phyloP scores from a whole-genome alignment of 1,140 invertebrate species.

The Temnothorax nylanderi region DNA sequence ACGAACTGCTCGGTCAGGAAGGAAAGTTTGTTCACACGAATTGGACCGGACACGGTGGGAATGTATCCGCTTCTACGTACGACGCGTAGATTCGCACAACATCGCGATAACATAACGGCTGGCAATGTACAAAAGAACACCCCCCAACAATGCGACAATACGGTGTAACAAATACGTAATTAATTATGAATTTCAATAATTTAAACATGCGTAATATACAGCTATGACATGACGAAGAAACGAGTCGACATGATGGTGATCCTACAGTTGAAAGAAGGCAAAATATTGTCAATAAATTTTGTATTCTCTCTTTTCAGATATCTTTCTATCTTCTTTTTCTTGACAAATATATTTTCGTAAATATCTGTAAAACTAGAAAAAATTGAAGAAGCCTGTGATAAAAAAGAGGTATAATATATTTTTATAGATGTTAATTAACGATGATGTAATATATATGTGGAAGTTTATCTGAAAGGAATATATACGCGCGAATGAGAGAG shows the following conservation, averaged over 20 bases:
- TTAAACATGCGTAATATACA: background rate
- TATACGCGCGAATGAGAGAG: background rate
- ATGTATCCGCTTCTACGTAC: slow-evolving; percentile 98
- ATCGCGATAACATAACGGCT: background rate
- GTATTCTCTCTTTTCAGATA: background rate
- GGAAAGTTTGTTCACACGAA: slow-evolving; percentile 98
- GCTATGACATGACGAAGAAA: background rate
- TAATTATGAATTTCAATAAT: background rate
- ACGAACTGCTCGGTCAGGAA: slow-evolving; percentile 95
- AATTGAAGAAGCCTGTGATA: background rate
- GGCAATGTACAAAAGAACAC: slow-evolving; percentile 4
- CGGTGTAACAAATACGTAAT: slow-evolving; percentile 14
- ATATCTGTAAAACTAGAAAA: background rate
- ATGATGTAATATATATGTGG: background rate
- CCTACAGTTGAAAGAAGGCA: background rate
- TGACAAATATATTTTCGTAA: background rate
- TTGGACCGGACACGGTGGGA: slow-evolving; percentile 99
- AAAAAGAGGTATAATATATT: background rate
- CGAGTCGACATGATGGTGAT: background rate
- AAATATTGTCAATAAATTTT: background rate
- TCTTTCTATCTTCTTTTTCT: background rate
- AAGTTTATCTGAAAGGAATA: slow-evolving; percentile 1
- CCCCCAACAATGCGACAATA: background rate
- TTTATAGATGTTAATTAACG: background rate
- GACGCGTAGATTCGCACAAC: slow-evolving; percentile 89